Evolutionary conservation across 1,140 invertebrate species (phyloP).

Genomic region (Pseudomyrmex sp.): DNA sequence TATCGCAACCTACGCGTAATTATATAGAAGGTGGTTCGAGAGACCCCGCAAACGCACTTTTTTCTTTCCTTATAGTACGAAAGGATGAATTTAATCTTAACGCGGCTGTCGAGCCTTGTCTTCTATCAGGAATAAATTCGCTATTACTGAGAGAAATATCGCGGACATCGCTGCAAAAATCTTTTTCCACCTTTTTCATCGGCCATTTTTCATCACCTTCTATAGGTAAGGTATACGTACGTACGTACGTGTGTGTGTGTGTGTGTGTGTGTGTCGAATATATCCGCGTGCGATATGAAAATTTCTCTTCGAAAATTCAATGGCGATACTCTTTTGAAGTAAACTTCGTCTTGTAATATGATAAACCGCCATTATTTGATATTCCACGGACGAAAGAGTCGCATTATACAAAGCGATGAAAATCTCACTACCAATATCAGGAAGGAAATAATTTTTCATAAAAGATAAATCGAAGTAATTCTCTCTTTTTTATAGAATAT

Average conservation of each 20-base stretch:
- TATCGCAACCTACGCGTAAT: constrained; percentile 67
- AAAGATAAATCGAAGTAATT: constrained; percentile 4
- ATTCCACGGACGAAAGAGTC: constrained; percentile 5
- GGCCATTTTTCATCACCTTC: constrained; percentile 34
- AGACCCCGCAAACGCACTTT: not conserved
- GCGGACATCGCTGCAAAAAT: constrained; percentile 15
- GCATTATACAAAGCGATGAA: constrained; percentile 4
- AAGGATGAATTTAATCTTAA: constrained; percentile 56
- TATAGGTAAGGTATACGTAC: too few relatives aligned
- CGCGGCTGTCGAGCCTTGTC: not conserved
- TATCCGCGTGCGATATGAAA: constrained; percentile 22
- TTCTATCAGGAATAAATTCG: constrained; percentile 55
- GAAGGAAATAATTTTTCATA: constrained; percentile 16
- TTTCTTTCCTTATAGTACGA: constrained; percentile 44
- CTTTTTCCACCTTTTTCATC: not conserved
- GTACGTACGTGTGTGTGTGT: too few relatives aligned
- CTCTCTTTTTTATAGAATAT: constrained; percentile 20
- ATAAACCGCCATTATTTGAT: constrained; percentile 35
- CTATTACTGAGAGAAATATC: constrained; percentile 36
- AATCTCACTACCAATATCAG: constrained; percentile 16
- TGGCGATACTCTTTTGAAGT: constrained; percentile 29
- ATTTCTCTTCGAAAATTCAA: constrained; percentile 44
- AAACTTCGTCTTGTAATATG: constrained; percentile 37
- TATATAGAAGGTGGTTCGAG: constrained; percentile 44
- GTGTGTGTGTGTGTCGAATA: not conserved